phyloP scores from a whole-genome alignment of 1,140 invertebrate genomes.

The Asbolus verrucosus region DNA sequence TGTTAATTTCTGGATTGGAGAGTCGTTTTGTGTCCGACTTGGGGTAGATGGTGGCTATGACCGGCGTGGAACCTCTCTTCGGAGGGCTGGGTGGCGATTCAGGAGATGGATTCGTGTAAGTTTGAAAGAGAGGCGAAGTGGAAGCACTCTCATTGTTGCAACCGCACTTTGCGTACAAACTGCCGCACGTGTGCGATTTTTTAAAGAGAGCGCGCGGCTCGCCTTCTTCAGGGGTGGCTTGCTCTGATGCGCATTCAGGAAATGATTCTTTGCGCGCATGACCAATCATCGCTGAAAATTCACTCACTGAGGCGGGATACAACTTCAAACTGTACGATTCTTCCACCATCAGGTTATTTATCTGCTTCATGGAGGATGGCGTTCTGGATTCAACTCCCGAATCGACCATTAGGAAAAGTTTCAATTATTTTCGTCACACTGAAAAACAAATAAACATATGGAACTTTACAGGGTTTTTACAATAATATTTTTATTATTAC shows the following conservation, averaged over 20 bases:
- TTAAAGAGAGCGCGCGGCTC: conserved; percentile 53
- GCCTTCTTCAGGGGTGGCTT: conserved; percentile 25
- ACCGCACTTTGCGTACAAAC: conserved; percentile 63
- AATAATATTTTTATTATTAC: background rate
- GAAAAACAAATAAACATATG: conserved; percentile 29
- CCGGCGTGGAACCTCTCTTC: conserved; percentile 43
- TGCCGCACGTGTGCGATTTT: conserved; percentile 64
- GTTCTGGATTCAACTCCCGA: conserved; percentile 40
- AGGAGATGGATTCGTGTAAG: conserved; percentile 43
- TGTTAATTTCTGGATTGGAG: conserved; percentile 60
- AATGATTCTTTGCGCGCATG: conserved; percentile 53
- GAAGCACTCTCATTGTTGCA: conserved; percentile 55
- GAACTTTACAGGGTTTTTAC: conserved; percentile 18
- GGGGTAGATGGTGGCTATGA: conserved; percentile 29
- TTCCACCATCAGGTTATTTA: conserved; percentile 53
- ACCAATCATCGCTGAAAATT: conserved; percentile 54
- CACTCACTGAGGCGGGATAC: conserved; percentile 56
- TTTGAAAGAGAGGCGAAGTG: conserved; percentile 41
- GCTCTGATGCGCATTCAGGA: conserved; percentile 18
- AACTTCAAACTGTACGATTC: conserved; percentile 49
- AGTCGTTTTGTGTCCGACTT: conserved; percentile 55
- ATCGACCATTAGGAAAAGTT: conserved; percentile 51
- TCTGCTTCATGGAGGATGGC: conserved; percentile 46
- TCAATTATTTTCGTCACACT: conserved; percentile 35
- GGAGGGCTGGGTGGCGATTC: conserved; percentile 27